phyloP scores from a whole-genome alignment of 2,797 vertebrate species.

The Pseudopleuronectes americanus region DNA sequence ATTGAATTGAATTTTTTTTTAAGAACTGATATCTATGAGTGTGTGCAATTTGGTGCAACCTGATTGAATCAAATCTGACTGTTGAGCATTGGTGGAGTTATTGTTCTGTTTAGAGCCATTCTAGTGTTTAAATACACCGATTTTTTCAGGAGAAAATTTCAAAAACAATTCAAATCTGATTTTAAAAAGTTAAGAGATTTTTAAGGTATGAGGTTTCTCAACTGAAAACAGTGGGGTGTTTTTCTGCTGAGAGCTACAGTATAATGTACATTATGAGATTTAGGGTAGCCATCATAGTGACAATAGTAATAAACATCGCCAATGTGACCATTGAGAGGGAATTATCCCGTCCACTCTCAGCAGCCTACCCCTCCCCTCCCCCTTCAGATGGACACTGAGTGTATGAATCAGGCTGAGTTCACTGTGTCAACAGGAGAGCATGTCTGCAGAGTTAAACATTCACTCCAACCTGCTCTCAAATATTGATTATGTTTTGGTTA shows the following conservation, averaged over 20 bases:
- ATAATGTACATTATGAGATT: neutral
- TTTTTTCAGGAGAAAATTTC: neutral
- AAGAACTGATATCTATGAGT: no score
- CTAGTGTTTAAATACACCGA: neutral
- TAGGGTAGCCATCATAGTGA: neutral
- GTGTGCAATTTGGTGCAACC: no score
- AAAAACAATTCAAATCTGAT: no score
- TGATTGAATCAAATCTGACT: no score
- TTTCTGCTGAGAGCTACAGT: neutral
- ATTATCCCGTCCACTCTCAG: slow-evolving; percentile 1
- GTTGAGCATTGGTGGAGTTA: no score
- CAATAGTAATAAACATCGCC: neutral
- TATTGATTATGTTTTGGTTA: slow-evolving; percentile 54
- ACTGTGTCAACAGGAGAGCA: slow-evolving; percentile 26
- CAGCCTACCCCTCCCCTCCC: neutral
- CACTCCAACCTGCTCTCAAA: slow-evolving; percentile 42
- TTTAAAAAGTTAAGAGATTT: no score
- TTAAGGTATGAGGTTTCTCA: neutral
- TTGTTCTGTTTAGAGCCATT: no score
- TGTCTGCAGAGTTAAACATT: slow-evolving; percentile 11
- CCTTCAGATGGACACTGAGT: slow-evolving; percentile 8
- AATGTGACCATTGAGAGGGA: neutral
- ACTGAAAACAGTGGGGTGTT: neutral
- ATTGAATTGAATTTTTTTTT: no score
- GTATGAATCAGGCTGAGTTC: slow-evolving; percentile 9